Conservation (phyloP, 2,797 vertebrate species). For the Ptychobarbus kaznakovi region DNA sequence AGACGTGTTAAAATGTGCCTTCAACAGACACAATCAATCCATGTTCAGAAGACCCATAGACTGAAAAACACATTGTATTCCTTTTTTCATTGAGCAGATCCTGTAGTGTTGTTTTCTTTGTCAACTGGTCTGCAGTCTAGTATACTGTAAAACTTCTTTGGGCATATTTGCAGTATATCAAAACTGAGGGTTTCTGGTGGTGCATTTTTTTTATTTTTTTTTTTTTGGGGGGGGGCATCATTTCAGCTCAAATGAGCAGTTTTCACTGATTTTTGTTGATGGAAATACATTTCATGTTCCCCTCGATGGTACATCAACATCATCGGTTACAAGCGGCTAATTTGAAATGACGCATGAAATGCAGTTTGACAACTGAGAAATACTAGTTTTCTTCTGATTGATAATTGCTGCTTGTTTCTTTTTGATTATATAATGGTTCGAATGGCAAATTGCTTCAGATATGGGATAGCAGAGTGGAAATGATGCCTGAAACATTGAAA, state of each 20-base stretch:
- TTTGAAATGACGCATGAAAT: conserved; percentile 1
- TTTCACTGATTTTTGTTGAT: conserved; percentile 24
- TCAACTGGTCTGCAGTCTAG: conserved; percentile 45
- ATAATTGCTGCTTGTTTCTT: neutral
- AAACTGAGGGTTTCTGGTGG: conserved; percentile 26
- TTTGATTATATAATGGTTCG: neutral
- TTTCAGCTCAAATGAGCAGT: neutral
- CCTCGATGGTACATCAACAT: neutral
- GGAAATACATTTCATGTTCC: conserved; percentile 29
- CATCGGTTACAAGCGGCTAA: conserved; percentile 21
- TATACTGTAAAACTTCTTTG: neutral
- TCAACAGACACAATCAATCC: conserved; percentile 42
- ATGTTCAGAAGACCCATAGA: conserved; percentile 33
- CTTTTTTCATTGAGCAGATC: conserved; percentile 14
- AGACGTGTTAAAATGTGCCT: conserved; percentile 59
- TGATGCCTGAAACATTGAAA: conserved; percentile 18
- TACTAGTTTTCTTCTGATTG: neutral
- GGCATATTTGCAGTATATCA: conserved; percentile 24
- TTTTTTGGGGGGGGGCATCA: neutral
- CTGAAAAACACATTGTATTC: neutral
- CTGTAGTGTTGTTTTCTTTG: conserved; percentile 15
- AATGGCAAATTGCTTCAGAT: neutral
- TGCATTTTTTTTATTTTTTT: neutral
- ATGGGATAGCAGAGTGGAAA: neutral
- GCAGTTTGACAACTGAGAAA: neutral